Conservation (phyloP, 2,113 vertebrate species). For the Antechinus stuartii region DNA sequence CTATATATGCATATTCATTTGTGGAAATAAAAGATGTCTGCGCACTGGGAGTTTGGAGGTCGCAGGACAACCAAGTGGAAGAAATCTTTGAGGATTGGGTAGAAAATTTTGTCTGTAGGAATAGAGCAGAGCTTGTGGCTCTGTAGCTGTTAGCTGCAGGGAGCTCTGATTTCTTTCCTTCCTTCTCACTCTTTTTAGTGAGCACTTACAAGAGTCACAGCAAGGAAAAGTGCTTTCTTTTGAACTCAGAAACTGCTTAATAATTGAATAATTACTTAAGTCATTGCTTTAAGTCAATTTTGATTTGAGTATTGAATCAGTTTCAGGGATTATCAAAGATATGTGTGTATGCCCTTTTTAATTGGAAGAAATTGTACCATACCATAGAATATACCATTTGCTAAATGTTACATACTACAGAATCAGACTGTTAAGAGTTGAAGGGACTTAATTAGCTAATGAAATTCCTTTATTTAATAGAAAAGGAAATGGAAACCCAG, state of each 20-base stretch:
- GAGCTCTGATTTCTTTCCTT: neutral
- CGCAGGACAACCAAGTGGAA: neutral
- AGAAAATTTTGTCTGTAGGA: neutral
- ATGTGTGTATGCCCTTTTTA: neutral
- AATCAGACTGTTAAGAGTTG: neutral
- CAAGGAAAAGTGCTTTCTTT: neutral
- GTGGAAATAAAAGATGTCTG: neutral
- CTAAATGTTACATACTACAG: neutral
- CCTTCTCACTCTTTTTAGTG: neutral
- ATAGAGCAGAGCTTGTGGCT: neutral
- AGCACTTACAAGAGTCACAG: neutral
- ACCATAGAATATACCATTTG: neutral
- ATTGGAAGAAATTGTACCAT: neutral
- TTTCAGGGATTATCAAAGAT: neutral
- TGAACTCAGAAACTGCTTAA: neutral
- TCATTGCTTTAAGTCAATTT: neutral
- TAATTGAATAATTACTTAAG: neutral
- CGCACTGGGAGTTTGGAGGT: neutral
- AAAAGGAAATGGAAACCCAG: neutral
- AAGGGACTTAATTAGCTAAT: neutral
- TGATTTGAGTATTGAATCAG: neutral
- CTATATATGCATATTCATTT: neutral
- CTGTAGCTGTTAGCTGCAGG: neutral
- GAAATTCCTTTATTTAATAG: neutral
- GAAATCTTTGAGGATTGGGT: neutral